Evolutionary conservation across 2,113 vertebrate species (phyloP), one percentile per base, ranked within the genome.

Genomic region (Phoxinus phoxinus): DNA sequence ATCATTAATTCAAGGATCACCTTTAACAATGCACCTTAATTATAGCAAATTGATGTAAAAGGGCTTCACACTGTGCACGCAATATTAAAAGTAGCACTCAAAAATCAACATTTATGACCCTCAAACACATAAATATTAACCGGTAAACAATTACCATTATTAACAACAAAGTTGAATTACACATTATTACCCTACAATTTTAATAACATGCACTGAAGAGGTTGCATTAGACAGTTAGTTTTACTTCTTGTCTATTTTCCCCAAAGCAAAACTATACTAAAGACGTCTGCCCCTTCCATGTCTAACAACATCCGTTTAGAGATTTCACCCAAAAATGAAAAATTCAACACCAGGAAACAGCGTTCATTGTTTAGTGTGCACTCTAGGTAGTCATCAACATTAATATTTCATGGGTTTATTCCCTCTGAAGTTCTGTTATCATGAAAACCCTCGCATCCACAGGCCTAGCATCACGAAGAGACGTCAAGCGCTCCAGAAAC

Each of bases 371-470:
- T 80, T 61, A 63, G 35, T 25, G 35, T 80, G 77, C 56, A 44
- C 58, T 37, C 75, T 23, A 48, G 41, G 75, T 80, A 44, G 58
- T 79, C 21, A 12, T 63, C 77, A 25, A 11, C 35, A 80, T 80
- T 19, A 80, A 80, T 80, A 63, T 80, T 80, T 63, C 35, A 80
- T 44, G 23, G 23, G 13, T 80, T 61, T 61, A 44, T 27, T 80
- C 56, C 58, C n/a, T 81, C 37, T 81, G 58, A 81, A 81, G 23
- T 61, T 44, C 12, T 79, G 56, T 30, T 27, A 63, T 63, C n/a
- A 2, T 63, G 8, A 80, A 79, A 79, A 25, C 72, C 32, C 30
- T 61, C 76, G 25, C 76, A 79, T 61, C 6, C 53, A 59, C 21
- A 59, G 53, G 21, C 23, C 53, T 59, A 13, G 23, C 76, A 79